Conservation (phyloP, 2,888 invertebrate genomes). For the Dynastes hyllus region DNA sequence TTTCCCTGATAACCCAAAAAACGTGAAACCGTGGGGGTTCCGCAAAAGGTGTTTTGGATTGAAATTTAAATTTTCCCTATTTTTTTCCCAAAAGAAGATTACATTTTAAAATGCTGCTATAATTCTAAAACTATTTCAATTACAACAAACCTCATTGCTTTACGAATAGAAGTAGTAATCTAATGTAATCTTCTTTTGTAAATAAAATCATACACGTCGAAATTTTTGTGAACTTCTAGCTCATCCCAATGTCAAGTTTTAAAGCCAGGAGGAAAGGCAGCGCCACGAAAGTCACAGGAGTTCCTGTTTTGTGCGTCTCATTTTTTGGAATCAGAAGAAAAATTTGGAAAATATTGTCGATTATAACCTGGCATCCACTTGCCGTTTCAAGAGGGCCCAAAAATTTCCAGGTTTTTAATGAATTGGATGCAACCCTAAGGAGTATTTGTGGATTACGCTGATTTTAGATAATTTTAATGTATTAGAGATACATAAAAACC, state of each 20-base stretch:
- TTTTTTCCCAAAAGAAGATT: too few relatives aligned
- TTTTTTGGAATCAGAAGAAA: conserved; percentile 56
- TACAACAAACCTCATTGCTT: too few relatives aligned
- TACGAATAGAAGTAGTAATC: too few relatives aligned
- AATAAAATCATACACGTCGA: too few relatives aligned
- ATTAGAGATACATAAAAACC: not conserved
- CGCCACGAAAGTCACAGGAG: conserved; percentile 72
- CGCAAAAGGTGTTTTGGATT: conserved; percentile 52
- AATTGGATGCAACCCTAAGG: conserved; percentile 59
- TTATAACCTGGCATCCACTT: conserved; percentile 43
- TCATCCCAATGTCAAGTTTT: conserved; percentile 74
- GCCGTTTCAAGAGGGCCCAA: conserved; percentile 66
- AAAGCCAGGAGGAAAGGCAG: conserved; percentile 77
- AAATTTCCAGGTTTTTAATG: conserved; percentile 69
- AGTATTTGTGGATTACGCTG: not conserved
- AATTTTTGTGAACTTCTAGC: conserved; percentile 62
- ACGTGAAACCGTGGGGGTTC: conserved; percentile 53
- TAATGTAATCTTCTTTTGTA: too few relatives aligned
- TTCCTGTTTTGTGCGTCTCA: conserved; percentile 56
- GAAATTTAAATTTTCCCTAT: not conserved
- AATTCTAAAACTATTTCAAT: too few relatives aligned
- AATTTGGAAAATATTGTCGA: conserved; percentile 40
- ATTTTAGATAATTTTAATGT: not conserved
- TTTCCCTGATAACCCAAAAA: conserved; percentile 47
- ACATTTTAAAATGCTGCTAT: too few relatives aligned